Percentiles rank a stretch among this genome's conserved stretches.
Conservation (phyloP, 2,797 vertebrate genomes). For the Xenops minutus region DNA sequence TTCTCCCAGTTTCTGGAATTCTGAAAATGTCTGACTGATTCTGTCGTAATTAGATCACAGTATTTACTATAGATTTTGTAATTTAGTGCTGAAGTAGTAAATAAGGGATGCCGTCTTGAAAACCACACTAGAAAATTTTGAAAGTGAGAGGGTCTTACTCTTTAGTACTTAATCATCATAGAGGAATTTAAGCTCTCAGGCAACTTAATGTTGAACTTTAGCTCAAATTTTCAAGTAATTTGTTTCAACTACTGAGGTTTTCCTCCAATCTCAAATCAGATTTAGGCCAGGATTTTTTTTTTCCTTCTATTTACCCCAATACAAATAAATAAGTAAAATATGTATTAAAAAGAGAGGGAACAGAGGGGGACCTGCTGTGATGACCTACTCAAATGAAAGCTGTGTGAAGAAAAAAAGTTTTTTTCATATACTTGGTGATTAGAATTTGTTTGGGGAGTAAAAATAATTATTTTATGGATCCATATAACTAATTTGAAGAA, state of each 20-base stretch:
- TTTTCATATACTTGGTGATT: neutral
- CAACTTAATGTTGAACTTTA: neutral
- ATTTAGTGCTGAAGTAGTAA: neutral
- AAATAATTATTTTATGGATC: neutral
- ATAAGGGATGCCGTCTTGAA: neutral
- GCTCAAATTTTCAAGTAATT: neutral
- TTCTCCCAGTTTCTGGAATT: neutral
- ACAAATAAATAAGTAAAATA: neutral
- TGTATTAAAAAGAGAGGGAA: neutral
- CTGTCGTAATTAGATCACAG: neutral
- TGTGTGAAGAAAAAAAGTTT: neutral
- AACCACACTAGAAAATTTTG: neutral
- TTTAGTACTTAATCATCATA: neutral
- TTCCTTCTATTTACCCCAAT: neutral
- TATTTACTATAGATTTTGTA: neutral
- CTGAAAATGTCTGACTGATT: neutral
- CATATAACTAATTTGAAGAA: neutral
- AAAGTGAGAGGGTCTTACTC: neutral
- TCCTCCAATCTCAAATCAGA: neutral
- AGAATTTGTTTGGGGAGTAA: neutral
- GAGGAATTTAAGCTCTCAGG: neutral
- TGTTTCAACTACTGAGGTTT: neutral
- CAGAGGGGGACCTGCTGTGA: neutral
- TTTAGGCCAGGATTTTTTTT: neutral
- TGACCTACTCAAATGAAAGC: neutral